Conservation (phyloP, 2,113 vertebrate species). For the Raphicerus campestris region DNA sequence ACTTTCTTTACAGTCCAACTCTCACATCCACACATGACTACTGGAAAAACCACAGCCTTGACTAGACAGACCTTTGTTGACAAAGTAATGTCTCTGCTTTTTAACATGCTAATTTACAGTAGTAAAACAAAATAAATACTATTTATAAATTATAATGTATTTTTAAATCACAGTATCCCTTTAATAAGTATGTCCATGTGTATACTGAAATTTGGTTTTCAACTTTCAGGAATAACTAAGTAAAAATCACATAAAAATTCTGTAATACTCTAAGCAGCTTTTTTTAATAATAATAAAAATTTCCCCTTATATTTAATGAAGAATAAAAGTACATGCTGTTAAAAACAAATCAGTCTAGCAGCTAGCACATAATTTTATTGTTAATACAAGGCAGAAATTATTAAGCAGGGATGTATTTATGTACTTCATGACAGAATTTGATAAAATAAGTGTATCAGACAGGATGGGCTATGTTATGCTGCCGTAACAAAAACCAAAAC, state of each 20-base stretch:
- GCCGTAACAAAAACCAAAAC: not conserved
- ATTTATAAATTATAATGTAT: not conserved
- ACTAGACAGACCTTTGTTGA: not conserved
- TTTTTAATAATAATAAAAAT: not conserved
- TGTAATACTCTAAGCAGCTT: not conserved
- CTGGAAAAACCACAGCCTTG: not conserved
- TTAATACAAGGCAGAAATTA: not conserved
- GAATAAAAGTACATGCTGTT: not conserved
- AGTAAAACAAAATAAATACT: slow-evolving; percentile 13
- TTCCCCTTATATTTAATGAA: not conserved
- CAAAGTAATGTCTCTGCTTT: not conserved
- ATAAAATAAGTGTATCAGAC: not conserved
- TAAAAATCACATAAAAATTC: slow-evolving; percentile 14
- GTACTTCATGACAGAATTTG: not conserved
- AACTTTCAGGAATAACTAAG: not conserved
- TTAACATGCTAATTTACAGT: not conserved
- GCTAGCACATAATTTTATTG: not conserved
- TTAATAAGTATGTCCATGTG: not conserved
- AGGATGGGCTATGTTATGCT: not conserved
- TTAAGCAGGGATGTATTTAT: not conserved
- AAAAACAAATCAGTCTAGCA: not conserved
- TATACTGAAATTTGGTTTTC: not conserved
- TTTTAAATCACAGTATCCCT: not conserved
- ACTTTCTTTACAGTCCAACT: not conserved
- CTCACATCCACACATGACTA: not conserved